phyloP scores from a whole-genome alignment of 2,113 vertebrate species.

The Microcebus murinus region DNA sequence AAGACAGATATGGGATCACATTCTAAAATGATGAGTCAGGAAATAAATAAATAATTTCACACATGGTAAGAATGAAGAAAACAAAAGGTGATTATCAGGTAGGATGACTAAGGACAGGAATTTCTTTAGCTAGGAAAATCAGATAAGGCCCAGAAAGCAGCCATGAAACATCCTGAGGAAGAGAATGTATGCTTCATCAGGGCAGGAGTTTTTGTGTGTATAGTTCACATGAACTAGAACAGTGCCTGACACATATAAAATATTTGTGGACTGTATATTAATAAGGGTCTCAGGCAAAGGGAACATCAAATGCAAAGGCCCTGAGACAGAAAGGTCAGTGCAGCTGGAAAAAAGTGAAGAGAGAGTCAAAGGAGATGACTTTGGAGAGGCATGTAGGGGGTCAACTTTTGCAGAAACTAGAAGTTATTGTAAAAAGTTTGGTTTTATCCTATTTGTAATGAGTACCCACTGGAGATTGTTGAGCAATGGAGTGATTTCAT shows the following conservation, averaged over 20 bases:
- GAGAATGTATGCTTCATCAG: neutral
- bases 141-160: neutral
- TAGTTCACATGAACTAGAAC: neutral
- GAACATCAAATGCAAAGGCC: neutral
- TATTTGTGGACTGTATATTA: neutral
- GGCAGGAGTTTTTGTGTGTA: neutral
- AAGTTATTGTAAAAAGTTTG: neutral
- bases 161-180: neutral
- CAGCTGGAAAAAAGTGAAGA: neutral
- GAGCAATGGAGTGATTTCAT: neutral
- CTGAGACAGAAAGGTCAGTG: neutral
- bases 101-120: neutral
- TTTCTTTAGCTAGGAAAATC: conserved; percentile 5
- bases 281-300: neutral
- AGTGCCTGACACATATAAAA: neutral
- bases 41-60: neutral
- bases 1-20: neutral
- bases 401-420: neutral
- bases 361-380: neutral
- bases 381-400: neutral
- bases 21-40: neutral
- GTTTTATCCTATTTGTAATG: conserved; percentile 4
- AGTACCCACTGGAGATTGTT: neutral
- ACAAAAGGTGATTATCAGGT: neutral
- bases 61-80: neutral